Base-by-base conservation (phyloP, 2,888 invertebrate genomes). In the Phymatocera aterrima region DNA sequence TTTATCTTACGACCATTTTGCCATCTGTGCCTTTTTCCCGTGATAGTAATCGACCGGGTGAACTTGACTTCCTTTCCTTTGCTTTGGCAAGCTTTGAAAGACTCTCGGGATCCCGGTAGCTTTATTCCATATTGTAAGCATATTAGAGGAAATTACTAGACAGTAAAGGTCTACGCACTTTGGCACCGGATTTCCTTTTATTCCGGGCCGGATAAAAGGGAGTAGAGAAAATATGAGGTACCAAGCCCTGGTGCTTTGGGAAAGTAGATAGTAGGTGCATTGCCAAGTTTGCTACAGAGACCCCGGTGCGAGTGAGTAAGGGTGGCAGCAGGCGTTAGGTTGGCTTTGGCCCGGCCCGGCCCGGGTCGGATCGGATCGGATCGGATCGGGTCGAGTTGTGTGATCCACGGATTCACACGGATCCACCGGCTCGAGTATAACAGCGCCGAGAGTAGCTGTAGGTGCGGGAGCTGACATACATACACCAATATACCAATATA, bases 241-340 rank as follows among this genome's bases (percentile, higher is more conserved):
- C 43, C 24, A 18, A 18, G 37, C 54, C 28, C 34, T 28, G 72
- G 72, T 72, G 72, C 72, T 72, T 48, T 24, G 51, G 51, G 21
- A 72, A 72, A 72, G 51, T 72, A 72, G 72, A 68, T 68, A 43
- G 72, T 72, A 51, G 72, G 15, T 51, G 40, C 48, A 72, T 10
- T 51, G 72, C 48, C 48, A 72, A 72, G 51, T 72, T 54, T 43
- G n/a, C 24, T 68, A 6, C n/a, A 28, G 34, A n/a, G 24, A 31
- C 15, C 5, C n/a, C 34, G 15, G 37, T 48, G 18, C 8, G 51
- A 60, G 60, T 34, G 34, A 48, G 48, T 54, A 21, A 51, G 48
- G 37, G 72, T 72, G 51, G 68, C 68, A 43, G 10, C 54, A 46
- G 43, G 40, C 68, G 68, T 68, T 68, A 68, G 68, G 68, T 68